Evolutionary conservation across 2,888 invertebrate species (phyloP), one percentile per base, ranked within the genome.

Genomic region (Imbricaverruca yamaguchii): DNA sequence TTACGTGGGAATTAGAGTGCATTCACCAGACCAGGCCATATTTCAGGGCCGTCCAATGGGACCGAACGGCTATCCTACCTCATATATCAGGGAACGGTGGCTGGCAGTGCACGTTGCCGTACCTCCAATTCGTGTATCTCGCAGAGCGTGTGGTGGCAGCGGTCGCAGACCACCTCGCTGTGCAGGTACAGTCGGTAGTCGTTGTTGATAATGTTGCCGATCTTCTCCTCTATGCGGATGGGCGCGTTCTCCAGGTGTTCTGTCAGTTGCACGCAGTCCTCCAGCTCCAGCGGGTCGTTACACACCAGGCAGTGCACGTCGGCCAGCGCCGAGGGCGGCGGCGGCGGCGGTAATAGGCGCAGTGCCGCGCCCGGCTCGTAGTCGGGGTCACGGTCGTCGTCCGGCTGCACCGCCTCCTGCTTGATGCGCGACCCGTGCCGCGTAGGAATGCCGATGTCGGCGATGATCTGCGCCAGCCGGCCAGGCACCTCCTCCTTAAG

Each of bases 161-260:
- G 56, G 25, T 79, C 79, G 25, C 79, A 79, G 57, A 79, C 79
- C 79, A 79, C 57, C 57, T 79, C 79, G 79, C 79, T 79, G 79
- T 79, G 79, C 79, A 79, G 79, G 57, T 79, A 79, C 57, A 79
- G 79, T 57, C 57, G 56, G 79, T 79, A 79, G 79, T 79, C 79
- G n/a, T 79, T 79, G 79, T 79, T 79, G 79, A 79, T 59, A 15
- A 79, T 23, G 57, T n/a, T 18, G 79, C 57, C n/a, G 13, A 79
- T n/a, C 57, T 79, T 79, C n/a, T 79, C 79, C 23, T 56, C 79
- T 8, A 79, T 23, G 23, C 79, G 79, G 23, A 79, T n/a, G 57
- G n/a, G n/a, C 57, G 57, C 56, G 57, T 56, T 79, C 23, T 79
- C 79, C 57, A 79, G 79, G 23, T 79, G 53, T 1, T 56, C 25